Base-by-base conservation (phyloP, 2,888 invertebrate species). In the Mylabris sibirica region DNA sequence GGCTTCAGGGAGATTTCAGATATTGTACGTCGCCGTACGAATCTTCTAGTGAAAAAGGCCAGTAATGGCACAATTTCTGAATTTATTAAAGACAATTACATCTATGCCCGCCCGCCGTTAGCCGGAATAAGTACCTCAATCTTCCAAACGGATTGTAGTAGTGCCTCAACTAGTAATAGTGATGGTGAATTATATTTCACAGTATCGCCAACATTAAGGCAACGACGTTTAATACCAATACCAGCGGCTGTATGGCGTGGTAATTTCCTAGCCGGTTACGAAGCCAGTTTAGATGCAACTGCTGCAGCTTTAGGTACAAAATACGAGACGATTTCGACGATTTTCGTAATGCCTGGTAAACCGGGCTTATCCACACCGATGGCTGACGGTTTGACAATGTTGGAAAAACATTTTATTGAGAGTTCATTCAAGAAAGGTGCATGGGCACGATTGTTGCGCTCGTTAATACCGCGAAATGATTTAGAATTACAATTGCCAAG, bases 171-270 rank as follows among this genome's bases (percentile, higher is more conserved):
- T 0, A 89, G 90, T 49, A 93, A 93, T 26, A 88, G 94, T 63
- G 94, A 95, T 77, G 94, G 94, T 0, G 95, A 95, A 85, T 90
- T 94, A 88, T 94, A 94, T 84, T 95, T 94, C 84, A 94, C 93
- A 35, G 94, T 93, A 0, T 90, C 92, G 57, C 95, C 93, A 0
- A 92, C 91, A 8, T 90, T 93, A 2, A 88, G 94, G 26, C 93
- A 94, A 82, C 88, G 93, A 35, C 90, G 95, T 61, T 85, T 96
- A 5, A 90, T 96, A 0, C 94, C 94, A 0, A 92, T 96, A 3
- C 95, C 95, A 0, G 94, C 95, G 0, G 93, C 91, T 0, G 91
- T 95, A 0, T 95, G 91, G 86, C 89, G 90, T 74, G 87, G 87
- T 6, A 92, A 92, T 9, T 94, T 96, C 75, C 85, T 93, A 26